Percentiles rank a stretch among this genome's conserved stretches.
Conservation (phyloP, 2,888 invertebrate genomes). For the Macrophya annulata region DNA sequence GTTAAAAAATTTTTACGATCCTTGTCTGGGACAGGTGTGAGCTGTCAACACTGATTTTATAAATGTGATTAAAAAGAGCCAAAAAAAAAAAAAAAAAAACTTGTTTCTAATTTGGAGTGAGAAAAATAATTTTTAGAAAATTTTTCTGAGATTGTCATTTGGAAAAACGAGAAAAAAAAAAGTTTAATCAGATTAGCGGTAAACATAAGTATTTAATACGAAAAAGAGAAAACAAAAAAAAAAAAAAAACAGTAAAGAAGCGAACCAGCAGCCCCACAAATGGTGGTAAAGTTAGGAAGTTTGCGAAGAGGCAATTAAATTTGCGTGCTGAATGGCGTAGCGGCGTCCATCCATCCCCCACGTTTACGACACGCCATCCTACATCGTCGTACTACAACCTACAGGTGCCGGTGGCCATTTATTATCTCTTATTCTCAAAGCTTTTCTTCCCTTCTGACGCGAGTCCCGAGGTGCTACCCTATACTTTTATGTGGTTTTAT, state of each 20-base stretch:
- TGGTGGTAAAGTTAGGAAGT: slow-evolving; percentile 29
- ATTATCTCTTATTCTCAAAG: slow-evolving; percentile 54
- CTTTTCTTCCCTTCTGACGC: slow-evolving; percentile 39
- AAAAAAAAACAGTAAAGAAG: not conserved
- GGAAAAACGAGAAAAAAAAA: not conserved
- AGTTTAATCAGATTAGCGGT: slow-evolving; percentile 8
- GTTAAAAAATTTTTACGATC: not conserved
- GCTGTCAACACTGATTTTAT: not conserved
- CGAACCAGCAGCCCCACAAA: not conserved
- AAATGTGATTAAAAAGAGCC: not conserved
- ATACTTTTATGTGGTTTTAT: slow-evolving; percentile 39
- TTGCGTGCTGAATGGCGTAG: slow-evolving; percentile 31
- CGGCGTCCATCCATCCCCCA: slow-evolving; percentile 11
- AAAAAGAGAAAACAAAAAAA: not conserved
- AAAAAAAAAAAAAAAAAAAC: not conserved
- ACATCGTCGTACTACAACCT: slow-evolving; percentile 14
- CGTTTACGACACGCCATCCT: slow-evolving; percentile 45
- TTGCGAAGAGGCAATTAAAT: slow-evolving; percentile 29
- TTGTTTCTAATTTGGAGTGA: not conserved
- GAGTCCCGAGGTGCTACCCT: slow-evolving; percentile 5
- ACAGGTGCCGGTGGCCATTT: slow-evolving; percentile 52
- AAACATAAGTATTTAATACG: not conserved
- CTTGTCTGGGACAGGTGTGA: not conserved
- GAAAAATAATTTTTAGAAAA: not conserved
- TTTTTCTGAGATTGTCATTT: not conserved